Evolutionary conservation across 2,113 vertebrate genomes (phyloP).

Genomic region (Aptenodytes patagonicus): DNA sequence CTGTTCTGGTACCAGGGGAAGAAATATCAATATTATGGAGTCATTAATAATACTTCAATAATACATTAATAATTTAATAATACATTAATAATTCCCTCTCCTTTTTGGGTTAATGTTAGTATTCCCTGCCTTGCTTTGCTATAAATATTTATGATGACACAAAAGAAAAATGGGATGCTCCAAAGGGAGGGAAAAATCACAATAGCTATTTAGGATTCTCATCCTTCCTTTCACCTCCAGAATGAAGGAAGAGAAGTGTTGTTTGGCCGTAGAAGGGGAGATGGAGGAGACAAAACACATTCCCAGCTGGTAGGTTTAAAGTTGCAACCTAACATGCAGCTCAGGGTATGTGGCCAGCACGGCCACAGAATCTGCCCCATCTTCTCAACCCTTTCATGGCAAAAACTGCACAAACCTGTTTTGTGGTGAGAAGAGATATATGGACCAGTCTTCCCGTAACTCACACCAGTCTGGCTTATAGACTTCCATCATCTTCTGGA

Average conservation of each 20-base stretch:
- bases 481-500: constrained; percentile 95
- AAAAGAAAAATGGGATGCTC: constrained; percentile 31
- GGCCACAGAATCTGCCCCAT: background rate
- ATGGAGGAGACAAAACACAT: background rate
- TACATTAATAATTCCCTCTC: background rate
- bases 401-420: constrained; percentile 82
- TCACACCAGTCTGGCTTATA: constrained; percentile 97
- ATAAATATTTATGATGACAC: constrained; percentile 53
- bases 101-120: constrained; percentile 8
- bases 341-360: background rate
- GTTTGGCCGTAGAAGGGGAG: background rate
- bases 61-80: no score
- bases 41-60: background rate
- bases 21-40: background rate
- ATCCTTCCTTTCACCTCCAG: background rate
- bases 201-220: background rate
- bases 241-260: background rate
- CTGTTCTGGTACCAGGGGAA: background rate
- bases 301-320: background rate
- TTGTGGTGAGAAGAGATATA: constrained; percentile 93
- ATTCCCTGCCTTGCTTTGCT: constrained; percentile 7
- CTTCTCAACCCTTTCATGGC: background rate
- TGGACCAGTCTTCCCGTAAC: constrained; percentile 89
- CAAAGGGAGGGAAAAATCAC: constrained; percentile 8
- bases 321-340: background rate